phyloP scores from a whole-genome alignment of 2,888 invertebrate genomes.

The Smittia sp. region DNA sequence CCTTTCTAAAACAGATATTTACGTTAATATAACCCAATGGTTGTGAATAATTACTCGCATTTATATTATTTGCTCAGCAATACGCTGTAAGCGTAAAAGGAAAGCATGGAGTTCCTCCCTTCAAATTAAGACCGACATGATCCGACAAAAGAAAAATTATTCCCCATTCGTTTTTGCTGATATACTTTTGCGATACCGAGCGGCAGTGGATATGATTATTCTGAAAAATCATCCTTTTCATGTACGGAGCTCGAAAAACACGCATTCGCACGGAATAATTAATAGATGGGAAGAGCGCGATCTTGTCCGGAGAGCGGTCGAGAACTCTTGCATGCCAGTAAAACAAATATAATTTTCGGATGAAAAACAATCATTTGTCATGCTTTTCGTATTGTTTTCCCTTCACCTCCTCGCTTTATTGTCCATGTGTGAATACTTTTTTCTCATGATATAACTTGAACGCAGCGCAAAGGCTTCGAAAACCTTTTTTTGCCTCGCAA shows the following conservation, averaged over 20 bases:
- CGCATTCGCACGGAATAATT: constrained; percentile 35
- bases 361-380: constrained; percentile 41
- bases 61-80: constrained; percentile 41
- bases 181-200: background rate
- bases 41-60: constrained; percentile 40
- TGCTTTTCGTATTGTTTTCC: constrained; percentile 25
- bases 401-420: background rate
- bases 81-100: background rate
- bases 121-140: constrained; percentile 39
- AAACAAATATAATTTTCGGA: constrained; percentile 28
- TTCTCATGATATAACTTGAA: too few species aligned
- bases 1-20: constrained; percentile 11
- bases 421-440: too few species aligned
- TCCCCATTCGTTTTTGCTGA: constrained; percentile 30
- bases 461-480: too few species aligned
- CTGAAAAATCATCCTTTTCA: constrained; percentile 26
- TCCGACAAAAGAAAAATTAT: constrained; percentile 41
- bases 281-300: constrained; percentile 23
- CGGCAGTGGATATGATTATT: background rate
- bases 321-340: background rate
- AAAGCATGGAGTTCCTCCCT: constrained; percentile 18
- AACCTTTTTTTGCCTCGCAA: too few species aligned
- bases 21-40: constrained; percentile 15
- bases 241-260: background rate
- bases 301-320: background rate